These are phyloP conservation scores for Brachionichthys hirsutus DNA, from an alignment of 2,113 vertebrate genomes.

Conservation along the genomic window DNA sequence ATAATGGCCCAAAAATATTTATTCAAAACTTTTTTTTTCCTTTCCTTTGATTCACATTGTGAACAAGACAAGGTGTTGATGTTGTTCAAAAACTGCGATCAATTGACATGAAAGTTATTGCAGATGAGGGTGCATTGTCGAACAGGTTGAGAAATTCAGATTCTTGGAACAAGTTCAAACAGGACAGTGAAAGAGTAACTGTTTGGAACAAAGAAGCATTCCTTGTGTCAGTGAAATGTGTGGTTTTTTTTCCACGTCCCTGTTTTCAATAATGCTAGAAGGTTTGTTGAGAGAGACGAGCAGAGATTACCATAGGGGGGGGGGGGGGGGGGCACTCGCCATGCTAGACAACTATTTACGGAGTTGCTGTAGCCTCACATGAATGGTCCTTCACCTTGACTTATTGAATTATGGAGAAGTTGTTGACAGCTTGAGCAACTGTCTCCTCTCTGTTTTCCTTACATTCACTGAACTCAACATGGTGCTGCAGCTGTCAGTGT, in stretches of 20 bases:
- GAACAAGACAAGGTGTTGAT: slow-evolving; percentile 20
- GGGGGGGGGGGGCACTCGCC: slow-evolving; percentile 53
- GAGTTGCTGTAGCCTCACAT: slow-evolving; percentile 54
- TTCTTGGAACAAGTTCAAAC: slow-evolving; percentile 75
- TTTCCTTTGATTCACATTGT: not conserved
- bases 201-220: slow-evolving; percentile 71
- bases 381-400: slow-evolving; percentile 72
- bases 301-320: slow-evolving; percentile 62
- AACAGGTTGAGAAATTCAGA: slow-evolving; percentile 57
- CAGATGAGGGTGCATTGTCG: slow-evolving; percentile 61
- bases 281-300: slow-evolving; percentile 74
- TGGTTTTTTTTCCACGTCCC: slow-evolving; percentile 60
- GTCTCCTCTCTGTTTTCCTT: slow-evolving; percentile 64
- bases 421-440: slow-evolving; percentile 75
- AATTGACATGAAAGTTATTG: slow-evolving; percentile 58
- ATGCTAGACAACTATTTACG: slow-evolving; percentile 69
- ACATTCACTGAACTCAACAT: slow-evolving; percentile 65
- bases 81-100: slow-evolving; percentile 14
- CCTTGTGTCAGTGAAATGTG: slow-evolving; percentile 68
- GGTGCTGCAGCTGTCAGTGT: slow-evolving; percentile 66
- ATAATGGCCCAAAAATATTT: too few relatives aligned
- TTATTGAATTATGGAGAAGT: slow-evolving; percentile 74
- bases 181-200: slow-evolving; percentile 56
- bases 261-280: slow-evolving; percentile 72
- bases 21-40: too few relatives aligned